Evolutionary conservation across 2,888 invertebrate genomes (phyloP).

Genomic region (Lamproptera curius): DNA sequence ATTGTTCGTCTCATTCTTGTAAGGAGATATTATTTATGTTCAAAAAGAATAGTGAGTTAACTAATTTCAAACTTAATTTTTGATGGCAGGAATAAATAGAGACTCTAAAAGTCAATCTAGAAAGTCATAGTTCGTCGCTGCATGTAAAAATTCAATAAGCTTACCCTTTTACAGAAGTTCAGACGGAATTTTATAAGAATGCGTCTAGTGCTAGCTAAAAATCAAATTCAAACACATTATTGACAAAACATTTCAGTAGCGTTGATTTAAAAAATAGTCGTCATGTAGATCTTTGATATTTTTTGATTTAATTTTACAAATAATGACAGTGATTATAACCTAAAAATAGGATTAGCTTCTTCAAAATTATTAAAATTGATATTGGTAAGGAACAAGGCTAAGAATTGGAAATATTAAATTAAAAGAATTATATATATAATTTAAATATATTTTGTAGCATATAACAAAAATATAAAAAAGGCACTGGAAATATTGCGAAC

Average conservation of each 20-base stretch:
- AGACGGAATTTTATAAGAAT: slow-evolving; percentile 11
- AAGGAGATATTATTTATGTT: no score
- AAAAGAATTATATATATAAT: neutral
- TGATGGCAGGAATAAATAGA: slow-evolving; percentile 5
- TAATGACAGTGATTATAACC: no score
- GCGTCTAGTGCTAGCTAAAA: neutral
- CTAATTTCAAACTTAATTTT: slow-evolving; percentile 17
- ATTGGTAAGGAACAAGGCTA: neutral
- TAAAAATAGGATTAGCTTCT: no score
- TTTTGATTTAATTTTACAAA: neutral
- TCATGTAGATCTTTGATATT: no score
- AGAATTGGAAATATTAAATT: neutral
- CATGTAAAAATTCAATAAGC: slow-evolving; percentile 17
- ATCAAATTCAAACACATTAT: neutral
- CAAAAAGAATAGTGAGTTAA: slow-evolving; percentile 8
- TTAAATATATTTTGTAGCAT: neutral
- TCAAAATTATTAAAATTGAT: no score
- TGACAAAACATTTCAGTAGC: neutral
- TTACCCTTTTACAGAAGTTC: slow-evolving; percentile 5
- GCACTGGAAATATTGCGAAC: neutral
- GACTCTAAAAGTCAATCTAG: slow-evolving; percentile 11
- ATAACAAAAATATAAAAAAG: neutral
- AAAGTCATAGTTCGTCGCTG: slow-evolving; percentile 2
- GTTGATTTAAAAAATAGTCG: no score
- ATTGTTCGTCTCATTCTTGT: no score